Percentiles rank a stretch among this genome's conserved stretches.
These are phyloP conservation scores for Pseudochirops corinnae DNA, from an alignment of 2,797 vertebrate species.

Conservation along the genomic window DNA sequence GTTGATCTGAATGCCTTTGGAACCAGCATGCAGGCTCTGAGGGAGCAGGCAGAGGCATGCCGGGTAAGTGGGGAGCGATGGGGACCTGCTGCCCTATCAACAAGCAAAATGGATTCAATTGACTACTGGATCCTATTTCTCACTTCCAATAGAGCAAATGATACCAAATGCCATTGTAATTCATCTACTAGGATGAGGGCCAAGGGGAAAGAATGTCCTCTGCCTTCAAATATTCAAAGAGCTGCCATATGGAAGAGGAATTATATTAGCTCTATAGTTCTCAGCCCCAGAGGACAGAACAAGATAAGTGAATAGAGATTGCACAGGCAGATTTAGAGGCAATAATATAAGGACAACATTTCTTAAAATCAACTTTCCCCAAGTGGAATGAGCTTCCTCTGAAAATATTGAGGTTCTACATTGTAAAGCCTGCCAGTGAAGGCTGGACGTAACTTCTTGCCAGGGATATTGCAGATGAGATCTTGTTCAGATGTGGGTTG, in stretches of 20 bases:
- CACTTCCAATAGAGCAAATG: background rate
- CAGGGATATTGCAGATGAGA: background rate
- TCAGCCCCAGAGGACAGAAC: background rate
- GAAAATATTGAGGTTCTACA: background rate
- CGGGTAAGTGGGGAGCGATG: conserved; percentile 57
- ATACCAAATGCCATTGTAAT: background rate
- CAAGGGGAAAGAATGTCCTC: background rate
- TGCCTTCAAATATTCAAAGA: background rate
- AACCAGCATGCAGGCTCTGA: conserved; percentile 67
- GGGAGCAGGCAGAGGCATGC: conserved; percentile 67
- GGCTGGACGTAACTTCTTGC: background rate
- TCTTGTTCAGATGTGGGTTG: background rate
- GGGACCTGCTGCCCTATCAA: too few species aligned
- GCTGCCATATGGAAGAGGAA: background rate
- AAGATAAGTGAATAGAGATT: background rate
- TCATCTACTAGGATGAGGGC: background rate
- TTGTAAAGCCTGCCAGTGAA: background rate
- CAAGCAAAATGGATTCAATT: background rate
- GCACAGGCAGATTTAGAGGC: background rate
- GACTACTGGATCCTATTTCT: background rate
- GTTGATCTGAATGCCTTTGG: conserved; percentile 75
- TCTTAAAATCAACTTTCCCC: background rate
- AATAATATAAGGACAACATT: background rate
- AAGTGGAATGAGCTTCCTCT: background rate
- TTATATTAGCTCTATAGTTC: background rate